Conservation (phyloP, 2,797 vertebrate genomes). For the Danio jaintianensis region DNA sequence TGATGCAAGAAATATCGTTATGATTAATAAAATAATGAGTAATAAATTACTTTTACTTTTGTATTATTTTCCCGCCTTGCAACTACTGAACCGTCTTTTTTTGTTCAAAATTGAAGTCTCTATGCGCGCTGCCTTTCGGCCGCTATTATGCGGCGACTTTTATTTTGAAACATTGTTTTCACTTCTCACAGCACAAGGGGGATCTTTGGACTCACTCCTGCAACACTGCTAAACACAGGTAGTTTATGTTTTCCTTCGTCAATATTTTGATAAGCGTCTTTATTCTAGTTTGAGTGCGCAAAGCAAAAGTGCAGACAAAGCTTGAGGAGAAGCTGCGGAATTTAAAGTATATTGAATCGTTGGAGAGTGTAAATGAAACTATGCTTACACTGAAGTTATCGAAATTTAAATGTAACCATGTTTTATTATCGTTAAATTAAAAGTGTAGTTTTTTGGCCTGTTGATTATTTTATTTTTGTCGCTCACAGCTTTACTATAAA, state of each 20-base stretch:
- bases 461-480: too few species aligned
- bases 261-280: background rate
- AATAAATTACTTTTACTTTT: background rate
- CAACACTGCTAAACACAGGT: background rate
- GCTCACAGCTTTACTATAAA: too few species aligned
- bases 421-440: too few species aligned
- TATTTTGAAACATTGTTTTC: background rate
- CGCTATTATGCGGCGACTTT: background rate
- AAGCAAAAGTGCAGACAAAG: background rate
- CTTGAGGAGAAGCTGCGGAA: too few species aligned
- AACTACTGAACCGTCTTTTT: background rate
- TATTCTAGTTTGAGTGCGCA: background rate
- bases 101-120: background rate
- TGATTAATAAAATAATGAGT: too few species aligned
- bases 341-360: background rate
- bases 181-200: background rate
- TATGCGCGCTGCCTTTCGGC: background rate
- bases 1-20: too few species aligned
- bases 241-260: background rate
- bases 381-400: background rate
- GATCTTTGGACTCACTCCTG: background rate
- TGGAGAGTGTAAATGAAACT: background rate
- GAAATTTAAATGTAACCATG: too few species aligned
- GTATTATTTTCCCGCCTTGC: background rate
- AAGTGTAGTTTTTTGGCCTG: too few species aligned